Evolutionary conservation across 2,113 vertebrate species (phyloP).

Genomic region (Notarius quadriscutis): DNA sequence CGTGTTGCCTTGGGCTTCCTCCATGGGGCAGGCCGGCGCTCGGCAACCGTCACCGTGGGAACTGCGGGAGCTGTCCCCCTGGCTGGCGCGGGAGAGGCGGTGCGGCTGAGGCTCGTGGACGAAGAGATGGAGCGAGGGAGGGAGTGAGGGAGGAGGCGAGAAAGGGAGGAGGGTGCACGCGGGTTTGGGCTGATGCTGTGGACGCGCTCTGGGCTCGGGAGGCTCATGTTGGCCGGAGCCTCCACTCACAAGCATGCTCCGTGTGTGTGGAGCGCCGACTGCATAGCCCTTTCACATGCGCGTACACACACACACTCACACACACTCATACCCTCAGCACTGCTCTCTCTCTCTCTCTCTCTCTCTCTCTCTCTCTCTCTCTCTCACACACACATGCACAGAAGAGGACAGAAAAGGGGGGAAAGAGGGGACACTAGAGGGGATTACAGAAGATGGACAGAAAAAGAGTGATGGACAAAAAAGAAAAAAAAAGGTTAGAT

Average conservation of each 20-base stretch:
- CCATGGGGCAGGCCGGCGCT: slow-evolving; percentile 53
- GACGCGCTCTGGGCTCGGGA: slow-evolving; percentile 48
- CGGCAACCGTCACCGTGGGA: slow-evolving; percentile 52
- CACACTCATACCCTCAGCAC: slow-evolving; percentile 8
- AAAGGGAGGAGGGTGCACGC: slow-evolving; percentile 43
- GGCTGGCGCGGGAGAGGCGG: slow-evolving; percentile 48
- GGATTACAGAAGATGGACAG: slow-evolving; percentile 21
- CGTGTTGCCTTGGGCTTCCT: slow-evolving; percentile 55
- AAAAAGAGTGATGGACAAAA: slow-evolving; percentile 14
- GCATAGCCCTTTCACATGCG: slow-evolving; percentile 48
- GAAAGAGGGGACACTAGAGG: not conserved
- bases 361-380: not conserved
- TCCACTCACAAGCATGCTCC: slow-evolving; percentile 54
- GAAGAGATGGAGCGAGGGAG: slow-evolving; percentile 51
- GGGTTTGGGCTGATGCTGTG: slow-evolving; percentile 49
- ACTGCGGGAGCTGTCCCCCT: slow-evolving; percentile 52
- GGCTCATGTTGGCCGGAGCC: slow-evolving; percentile 54
- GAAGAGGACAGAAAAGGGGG: not conserved
- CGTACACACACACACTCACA: not conserved
- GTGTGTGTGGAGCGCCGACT: slow-evolving; percentile 53
- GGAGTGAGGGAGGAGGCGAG: slow-evolving; percentile 46
- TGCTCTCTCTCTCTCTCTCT: slow-evolving; percentile 1
- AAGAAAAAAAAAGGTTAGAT: slow-evolving; percentile 23
- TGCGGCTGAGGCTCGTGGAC: slow-evolving; percentile 46
- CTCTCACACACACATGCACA: slow-evolving; percentile 4